Evolutionary conservation across 1,140 invertebrate species (phyloP), one percentile per base, ranked within the genome.

Genomic region (Drosophila micromelanica): DNA sequence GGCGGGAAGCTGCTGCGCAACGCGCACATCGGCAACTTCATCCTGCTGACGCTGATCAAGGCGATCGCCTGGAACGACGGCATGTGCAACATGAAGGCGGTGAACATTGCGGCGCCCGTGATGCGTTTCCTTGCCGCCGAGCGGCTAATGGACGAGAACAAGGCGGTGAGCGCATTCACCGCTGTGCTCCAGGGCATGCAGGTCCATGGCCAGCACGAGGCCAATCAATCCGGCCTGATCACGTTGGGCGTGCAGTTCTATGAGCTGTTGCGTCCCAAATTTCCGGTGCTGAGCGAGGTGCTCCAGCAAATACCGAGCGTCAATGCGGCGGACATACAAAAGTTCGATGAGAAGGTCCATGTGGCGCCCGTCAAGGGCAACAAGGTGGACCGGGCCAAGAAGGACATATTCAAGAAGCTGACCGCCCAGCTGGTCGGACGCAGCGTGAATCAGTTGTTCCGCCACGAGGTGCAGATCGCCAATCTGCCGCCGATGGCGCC

Each of bases 331-430:
- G 96, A 97, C 91, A 91, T 97, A 45, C 95, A 96, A 70, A 95
- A 96, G 62, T 95, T 98, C 65, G 97, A 98, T 91, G 97, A 98
- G 75, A 96, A 96, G 90, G 95, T 98, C 86, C 92, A 95, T 8
- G 94, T 95, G 3, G 93, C 93, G 32, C 94, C 94, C 9, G 94
- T 94, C 57, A 96, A 95, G 79, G 95, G 95, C 17, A 95, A 95
- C 78, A 96, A 96, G 91, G 94, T 96, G 11, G 97, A 98, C 80
- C 97, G 97, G 86, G 95, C 95, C 67, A 98, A 97, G 91, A 97
- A 97, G 80, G 97, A 98, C 90, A 93, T 97, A 11, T 98, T 98
- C 91, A 98, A 96, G 91, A 97, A 97, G 92, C 94, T 98, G 43
- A 97, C 97, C 2, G 94, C 94, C 64, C 95, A 95, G 94, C 93